Conservation (phyloP, 2,888 invertebrate genomes). For the Morinoia aosen region DNA sequence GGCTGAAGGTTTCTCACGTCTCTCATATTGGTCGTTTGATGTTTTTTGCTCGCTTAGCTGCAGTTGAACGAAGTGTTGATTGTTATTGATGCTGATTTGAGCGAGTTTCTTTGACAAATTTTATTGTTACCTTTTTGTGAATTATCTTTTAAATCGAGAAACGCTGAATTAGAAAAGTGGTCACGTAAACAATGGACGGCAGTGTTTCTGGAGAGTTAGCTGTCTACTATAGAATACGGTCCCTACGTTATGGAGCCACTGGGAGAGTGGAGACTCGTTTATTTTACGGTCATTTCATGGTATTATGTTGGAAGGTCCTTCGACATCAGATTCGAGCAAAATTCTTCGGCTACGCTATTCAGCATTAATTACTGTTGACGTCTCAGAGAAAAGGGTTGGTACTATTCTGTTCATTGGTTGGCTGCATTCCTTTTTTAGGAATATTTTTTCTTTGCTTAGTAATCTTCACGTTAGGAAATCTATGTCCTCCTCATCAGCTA, state of each 20-base stretch:
- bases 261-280: neutral
- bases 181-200: neutral
- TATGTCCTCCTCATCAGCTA: too few species aligned
- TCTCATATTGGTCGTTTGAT: neutral
- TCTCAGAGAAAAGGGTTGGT: neutral
- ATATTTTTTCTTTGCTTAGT: neutral
- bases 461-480: too few species aligned
- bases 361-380: neutral
- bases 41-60: neutral
- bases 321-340: neutral
- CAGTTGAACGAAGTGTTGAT: neutral
- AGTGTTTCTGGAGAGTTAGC: neutral
- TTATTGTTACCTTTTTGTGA: neutral
- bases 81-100: neutral
- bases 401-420: neutral
- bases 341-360: neutral
- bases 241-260: neutral
- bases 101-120: neutral
- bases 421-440: neutral
- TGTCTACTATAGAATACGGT: neutral
- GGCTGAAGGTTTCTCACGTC: neutral
- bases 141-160: neutral
- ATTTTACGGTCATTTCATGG: neutral
- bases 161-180: neutral
- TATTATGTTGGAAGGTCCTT: neutral